These are phyloP conservation scores for Hypomesus transpacificus DNA, from an alignment of 2,113 vertebrate species.

Conservation along the genomic window DNA sequence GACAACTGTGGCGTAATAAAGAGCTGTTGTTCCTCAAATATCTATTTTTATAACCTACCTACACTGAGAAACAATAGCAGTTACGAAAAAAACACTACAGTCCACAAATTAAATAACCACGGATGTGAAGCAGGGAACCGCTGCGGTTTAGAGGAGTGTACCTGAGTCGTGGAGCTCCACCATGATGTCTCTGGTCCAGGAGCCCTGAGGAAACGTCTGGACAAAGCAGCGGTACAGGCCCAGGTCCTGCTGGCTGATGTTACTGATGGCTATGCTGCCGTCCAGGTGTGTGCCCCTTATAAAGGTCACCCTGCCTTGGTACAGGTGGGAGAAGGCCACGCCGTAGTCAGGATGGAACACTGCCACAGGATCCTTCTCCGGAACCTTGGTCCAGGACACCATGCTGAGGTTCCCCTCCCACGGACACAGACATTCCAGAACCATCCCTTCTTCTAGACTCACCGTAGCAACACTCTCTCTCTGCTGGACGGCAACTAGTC, in stretches of 20 bases:
- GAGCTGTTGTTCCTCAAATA: too few relatives aligned
- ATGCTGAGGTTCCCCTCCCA: constrained; percentile 64
- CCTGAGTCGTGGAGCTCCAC: constrained; percentile 72
- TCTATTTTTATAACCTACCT: too few relatives aligned
- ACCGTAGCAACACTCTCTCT: constrained; percentile 57
- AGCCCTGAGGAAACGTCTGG: constrained; percentile 70
- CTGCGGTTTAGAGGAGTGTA: constrained; percentile 46
- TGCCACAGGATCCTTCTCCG: constrained; percentile 54
- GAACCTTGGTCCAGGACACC: constrained; percentile 75
- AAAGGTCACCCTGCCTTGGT: constrained; percentile 68
- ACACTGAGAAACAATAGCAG: too few relatives aligned
- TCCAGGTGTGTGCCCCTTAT: constrained; percentile 54
- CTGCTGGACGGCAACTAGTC: constrained; percentile 60
- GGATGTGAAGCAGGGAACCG: neutral
- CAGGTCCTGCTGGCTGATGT: constrained; percentile 68
- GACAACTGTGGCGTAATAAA: too few relatives aligned
- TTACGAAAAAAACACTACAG: too few relatives aligned
- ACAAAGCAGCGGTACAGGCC: constrained; percentile 74
- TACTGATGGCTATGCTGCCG: constrained; percentile 71
- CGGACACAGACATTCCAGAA: constrained; percentile 74
- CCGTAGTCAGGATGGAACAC: constrained; percentile 65
- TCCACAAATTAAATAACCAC: neutral
- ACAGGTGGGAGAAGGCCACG: constrained; percentile 41
- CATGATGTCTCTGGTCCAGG: constrained; percentile 67
- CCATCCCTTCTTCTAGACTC: constrained; percentile 72